Evolutionary conservation across 2,797 vertebrate species (phyloP).

Genomic region (Sus cebifrons): DNA sequence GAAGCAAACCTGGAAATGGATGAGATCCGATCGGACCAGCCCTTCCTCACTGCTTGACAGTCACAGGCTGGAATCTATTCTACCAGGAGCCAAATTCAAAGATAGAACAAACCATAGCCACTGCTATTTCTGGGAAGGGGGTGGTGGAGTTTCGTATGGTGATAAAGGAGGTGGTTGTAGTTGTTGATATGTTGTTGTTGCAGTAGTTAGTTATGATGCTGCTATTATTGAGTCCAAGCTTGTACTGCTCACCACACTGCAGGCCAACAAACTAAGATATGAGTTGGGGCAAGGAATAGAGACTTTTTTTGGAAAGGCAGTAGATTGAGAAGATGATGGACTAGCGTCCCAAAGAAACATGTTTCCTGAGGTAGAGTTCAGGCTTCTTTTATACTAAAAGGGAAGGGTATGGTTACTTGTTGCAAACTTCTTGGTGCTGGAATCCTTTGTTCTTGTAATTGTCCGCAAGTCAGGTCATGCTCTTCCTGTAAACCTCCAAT

Average conservation of each 20-base stretch:
- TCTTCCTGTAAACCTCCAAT: not conserved
- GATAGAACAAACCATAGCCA: accelerated
- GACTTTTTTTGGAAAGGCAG: not conserved
- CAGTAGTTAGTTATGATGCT: accelerated
- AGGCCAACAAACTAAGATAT: not conserved
- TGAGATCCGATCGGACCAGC: too few species aligned
- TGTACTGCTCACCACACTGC: not conserved
- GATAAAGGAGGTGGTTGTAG: not conserved
- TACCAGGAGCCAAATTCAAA: not conserved
- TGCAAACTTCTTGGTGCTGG: not conserved
- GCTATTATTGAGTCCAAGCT: not conserved
- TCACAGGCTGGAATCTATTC: not conserved
- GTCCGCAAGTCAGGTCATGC: not conserved
- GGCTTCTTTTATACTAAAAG: not conserved
- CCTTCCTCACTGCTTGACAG: not conserved
- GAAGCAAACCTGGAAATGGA: not conserved
- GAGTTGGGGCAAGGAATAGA: not conserved
- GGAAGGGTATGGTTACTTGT: too few species aligned
- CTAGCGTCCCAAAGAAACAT: not conserved
- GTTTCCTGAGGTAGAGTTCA: not conserved
- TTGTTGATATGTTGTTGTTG: not conserved
- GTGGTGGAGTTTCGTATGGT: not conserved
- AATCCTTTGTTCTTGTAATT: not conserved
- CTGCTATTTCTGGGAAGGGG: accelerated
- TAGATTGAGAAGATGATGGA: not conserved